A percentile compares a stretch with the other conserved stretches of the same genome.
phyloP scores from a whole-genome alignment of 2,113 vertebrate species.

The Physeter macrocephalus region DNA sequence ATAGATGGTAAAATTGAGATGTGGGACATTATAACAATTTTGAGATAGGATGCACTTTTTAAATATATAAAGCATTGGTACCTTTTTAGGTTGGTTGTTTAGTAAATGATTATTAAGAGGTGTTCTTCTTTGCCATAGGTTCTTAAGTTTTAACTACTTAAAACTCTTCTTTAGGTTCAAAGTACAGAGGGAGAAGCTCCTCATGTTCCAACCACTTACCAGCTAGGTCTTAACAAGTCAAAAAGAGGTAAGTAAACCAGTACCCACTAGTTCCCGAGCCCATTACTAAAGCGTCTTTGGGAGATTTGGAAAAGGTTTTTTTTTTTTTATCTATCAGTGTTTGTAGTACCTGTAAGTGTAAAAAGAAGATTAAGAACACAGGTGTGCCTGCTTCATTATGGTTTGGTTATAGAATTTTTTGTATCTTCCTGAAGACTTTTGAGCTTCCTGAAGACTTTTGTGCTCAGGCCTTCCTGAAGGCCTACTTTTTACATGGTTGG shows the following conservation, averaged over 20 bases:
- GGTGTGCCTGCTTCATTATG: background rate
- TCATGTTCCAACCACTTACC: conserved; percentile 75
- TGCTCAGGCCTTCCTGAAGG: too few species aligned
- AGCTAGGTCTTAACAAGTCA: conserved; percentile 78
- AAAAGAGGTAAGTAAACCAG: conserved; percentile 80
- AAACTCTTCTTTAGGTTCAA: conserved; percentile 85
- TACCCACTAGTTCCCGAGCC: background rate
- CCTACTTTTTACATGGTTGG: background rate
- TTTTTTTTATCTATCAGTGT: background rate
- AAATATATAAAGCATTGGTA: background rate
- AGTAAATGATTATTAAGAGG: background rate
- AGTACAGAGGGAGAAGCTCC: conserved; percentile 91
- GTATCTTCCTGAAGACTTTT: background rate
- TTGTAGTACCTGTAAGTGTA: background rate
- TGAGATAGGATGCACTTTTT: background rate
- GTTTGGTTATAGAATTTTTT: background rate
- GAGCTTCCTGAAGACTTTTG: background rate
- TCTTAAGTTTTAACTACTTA: conserved; percentile 46
- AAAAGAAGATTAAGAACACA: background rate
- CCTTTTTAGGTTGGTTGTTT: background rate
- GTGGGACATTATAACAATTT: background rate
- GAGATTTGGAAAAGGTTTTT: background rate
- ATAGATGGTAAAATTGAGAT: background rate
- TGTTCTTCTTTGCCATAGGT: background rate
- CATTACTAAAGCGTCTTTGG: background rate